A percentile compares a stretch with the other conserved stretches of the same genome.
phyloP scores from a whole-genome alignment of 2,797 vertebrate genomes.

The Arctocebus calabarensis region DNA sequence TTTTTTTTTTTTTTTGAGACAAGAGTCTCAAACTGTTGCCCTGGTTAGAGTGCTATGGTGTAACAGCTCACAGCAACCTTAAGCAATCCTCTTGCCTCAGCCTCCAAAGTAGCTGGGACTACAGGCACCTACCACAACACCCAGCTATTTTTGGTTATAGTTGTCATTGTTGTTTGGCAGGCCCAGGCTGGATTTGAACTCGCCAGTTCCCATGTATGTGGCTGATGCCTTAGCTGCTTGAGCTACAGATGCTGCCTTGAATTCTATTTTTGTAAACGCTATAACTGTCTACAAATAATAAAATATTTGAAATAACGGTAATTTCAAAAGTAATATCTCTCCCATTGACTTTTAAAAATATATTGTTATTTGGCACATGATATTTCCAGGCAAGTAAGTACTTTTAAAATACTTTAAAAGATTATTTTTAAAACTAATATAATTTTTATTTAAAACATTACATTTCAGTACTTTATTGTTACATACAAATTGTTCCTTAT shows the following conservation, averaged over 20 bases:
- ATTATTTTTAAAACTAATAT: not conserved
- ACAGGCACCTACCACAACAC: no score
- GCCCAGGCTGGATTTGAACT: no score
- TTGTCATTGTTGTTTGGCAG: no score
- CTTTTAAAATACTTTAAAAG: slow-evolving; percentile 58
- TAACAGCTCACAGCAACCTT: no score
- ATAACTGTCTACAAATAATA: not conserved
- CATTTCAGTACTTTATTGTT: not conserved
- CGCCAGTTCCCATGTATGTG: no score
- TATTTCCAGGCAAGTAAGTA: slow-evolving; percentile 37
- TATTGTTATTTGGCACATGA: not conserved
- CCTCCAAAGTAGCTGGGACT: no score
- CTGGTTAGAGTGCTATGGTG: no score
- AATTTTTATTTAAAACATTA: slow-evolving; percentile 53
- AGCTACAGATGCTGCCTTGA: not conserved
- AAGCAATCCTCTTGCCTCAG: no score
- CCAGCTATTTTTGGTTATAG: no score
- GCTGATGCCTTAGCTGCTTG: no score
- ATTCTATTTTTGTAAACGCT: slow-evolving; percentile 40
- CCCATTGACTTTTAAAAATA: slow-evolving; percentile 32
- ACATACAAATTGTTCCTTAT: slow-evolving; percentile 44
- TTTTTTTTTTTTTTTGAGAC: no score
- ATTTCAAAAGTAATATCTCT: slow-evolving; percentile 45
- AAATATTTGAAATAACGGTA: slow-evolving; percentile 44
- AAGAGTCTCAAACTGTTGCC: no score